Base-by-base conservation (phyloP, 2,888 invertebrate genomes). In the Poecilus cupreus region DNA sequence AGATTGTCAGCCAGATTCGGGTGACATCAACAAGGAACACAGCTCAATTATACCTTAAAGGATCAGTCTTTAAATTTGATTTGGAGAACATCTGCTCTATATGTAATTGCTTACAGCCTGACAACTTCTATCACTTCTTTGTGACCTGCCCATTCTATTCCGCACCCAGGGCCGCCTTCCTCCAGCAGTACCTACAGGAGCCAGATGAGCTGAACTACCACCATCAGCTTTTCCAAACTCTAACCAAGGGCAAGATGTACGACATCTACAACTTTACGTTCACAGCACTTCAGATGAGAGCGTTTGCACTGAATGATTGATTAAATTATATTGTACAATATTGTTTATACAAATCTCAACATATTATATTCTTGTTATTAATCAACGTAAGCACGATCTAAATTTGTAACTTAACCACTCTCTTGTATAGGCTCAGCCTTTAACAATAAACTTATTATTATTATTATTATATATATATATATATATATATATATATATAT, bases 221-320 rank as follows among this genome's bases (percentile, higher is more conserved):
- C 57, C 22, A 10, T 4, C 57, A 57, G 11, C 57, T 57, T 2
- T 24, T 57, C 22, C 22, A 24, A n/a, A 8, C 11, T 24, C 24
- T 22, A 24, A 11, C 57, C 20, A 22, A 57, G 4, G 2, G 11
- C 24, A 57, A 57, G 24, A 57, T 57, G 24, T 57, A 57, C 57
- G 24, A 57, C 57, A 57, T 22, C 16, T 57, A 57, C 4, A 57
- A 57, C 57, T 57, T 24, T 24, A 57, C 57, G 24, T 11, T 57
- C n/a, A 1, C 24, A 5, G 20, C 57, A 22, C 24, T 57, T 24
- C 57, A 57, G n/a, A 0, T 11, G n/a, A 57, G n/a, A 24, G 24
- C 57, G 2, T 57, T 57, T 24, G 24, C 57, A 2, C 57, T 51
- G 10, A 51, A 51, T 54, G 10, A 54, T 10, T 54, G 1, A 16